These are phyloP conservation scores for Planococcus citri DNA, from an alignment of 1,140 invertebrate genomes.

Conservation along the genomic window DNA sequence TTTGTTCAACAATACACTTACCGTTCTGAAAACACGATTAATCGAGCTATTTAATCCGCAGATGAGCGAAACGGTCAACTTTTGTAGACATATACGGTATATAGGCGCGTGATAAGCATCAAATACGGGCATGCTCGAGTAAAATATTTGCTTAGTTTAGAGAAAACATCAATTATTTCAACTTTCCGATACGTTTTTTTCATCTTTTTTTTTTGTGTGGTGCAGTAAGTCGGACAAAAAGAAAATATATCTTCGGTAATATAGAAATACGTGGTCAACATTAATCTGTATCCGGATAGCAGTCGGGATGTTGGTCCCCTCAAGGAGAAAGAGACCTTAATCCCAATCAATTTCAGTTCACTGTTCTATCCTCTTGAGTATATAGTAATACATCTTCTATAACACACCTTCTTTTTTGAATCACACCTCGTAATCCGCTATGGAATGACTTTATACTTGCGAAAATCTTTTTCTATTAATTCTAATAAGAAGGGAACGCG, in stretches of 20 bases:
- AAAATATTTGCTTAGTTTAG: neutral
- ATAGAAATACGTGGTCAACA: constrained; percentile 3
- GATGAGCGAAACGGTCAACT: neutral
- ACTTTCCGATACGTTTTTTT: neutral
- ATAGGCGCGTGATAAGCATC: neutral
- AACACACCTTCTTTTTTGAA: neutral
- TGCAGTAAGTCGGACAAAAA: neutral
- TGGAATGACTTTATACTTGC: neutral
- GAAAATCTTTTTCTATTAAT: constrained; percentile 8
- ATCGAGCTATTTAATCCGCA: neutral
- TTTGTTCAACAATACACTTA: too few relatives aligned
- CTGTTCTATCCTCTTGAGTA: neutral
- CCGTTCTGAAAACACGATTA: too few relatives aligned
- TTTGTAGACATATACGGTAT: neutral
- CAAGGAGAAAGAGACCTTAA: neutral
- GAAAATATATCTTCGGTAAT: neutral
- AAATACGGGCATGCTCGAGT: neutral
- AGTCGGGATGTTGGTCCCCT: neutral
- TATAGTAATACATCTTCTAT: neutral
- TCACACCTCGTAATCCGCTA: neutral
- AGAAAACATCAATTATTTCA: neutral
- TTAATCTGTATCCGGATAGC: constrained; percentile 2
- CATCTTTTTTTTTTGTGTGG: neutral
- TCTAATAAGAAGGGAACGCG: neutral
- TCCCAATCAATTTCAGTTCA: constrained; percentile 6